Base-by-base conservation (phyloP, 2,888 invertebrate genomes). In the Lepidochrysops patricia region DNA sequence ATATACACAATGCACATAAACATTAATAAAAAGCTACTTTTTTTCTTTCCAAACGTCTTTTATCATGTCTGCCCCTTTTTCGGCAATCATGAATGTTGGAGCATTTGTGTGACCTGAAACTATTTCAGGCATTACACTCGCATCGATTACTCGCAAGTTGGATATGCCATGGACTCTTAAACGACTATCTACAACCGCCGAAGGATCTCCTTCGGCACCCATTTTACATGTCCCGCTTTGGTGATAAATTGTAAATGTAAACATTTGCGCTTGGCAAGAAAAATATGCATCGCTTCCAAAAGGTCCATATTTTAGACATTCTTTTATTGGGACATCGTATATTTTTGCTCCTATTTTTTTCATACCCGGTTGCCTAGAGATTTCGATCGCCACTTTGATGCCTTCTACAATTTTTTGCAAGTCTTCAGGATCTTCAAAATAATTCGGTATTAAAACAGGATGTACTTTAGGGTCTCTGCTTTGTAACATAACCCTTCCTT, bases 71-170 rank as follows among this genome's bases (percentile, higher is more conserved):
- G 93, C 87, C 4, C 92, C 94, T 74, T 95, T 95, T 76, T 96
- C 96, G 2, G 94, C 95, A 68, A 96, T 94, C 95, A 96, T 95
- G 64, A 91, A 94, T 0, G 91, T 90, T 0, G 95, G 94, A 0
- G 94, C 93, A 69, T 95, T 95, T 0, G 95, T 95, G 73, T 95
- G 95, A 23, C 93, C 93, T 0, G 94, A 92, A 0, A 93, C 92
- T 49, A 96, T 92, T 75, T 91, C 91, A 0, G 96, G 96, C 91
- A 96, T 96, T 48, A 96, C 90, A 65, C 94, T 94, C 0, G 94
- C 94, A 73, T 96, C 95, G 61, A 94, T 92, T 0, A 96, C 94
- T 65, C 96, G 84, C 43, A 96, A 79, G 3, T 91, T 90, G 12
- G 89, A 80, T 9, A 95, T 84, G 4, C 95, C 95, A 69, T 93